Evolutionary conservation across 2,888 invertebrate genomes (phyloP), one percentile per base, ranked within the genome.

Genomic region (Coleophora flavipennella): DNA sequence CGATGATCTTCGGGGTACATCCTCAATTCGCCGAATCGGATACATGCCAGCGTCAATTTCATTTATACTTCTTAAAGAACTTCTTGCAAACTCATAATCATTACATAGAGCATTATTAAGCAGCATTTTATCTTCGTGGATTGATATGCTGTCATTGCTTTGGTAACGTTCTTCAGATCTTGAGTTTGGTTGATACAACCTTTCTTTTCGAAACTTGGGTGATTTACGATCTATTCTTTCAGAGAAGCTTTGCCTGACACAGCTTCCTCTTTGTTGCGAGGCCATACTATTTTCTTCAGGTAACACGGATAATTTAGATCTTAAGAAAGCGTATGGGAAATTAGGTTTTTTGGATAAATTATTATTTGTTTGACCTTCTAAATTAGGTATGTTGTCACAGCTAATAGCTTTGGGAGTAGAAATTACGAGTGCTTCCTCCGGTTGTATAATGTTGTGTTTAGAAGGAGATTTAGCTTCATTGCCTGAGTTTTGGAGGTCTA

Each of bases 291-390:
- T 89, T 70, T 92, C 92, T 73, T 92, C 92, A 1, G 92, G 92
- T 46, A 93, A 73, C 33, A 92, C 92, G 8, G 92, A 91, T 34
- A 93, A 72, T 50, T 91, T 90, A 0, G 92, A 93, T 43, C 93
- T 87, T 20, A 92, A 74, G 62, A 92, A 93, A 2, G 92, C 92
- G 59, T 92, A 92, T 0, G 92, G 92, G 53, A 92, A 92, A 54
- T 89, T 90, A 1, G 88, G 88, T 46, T 90, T 89, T 52, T 89
- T 88, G 48, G 77, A 73, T 36, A 83, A 75, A 36, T 74, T 66
- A 47, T 85, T 86, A 44, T 67, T 80, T 28, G 67, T 62, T 63
- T 72, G 80, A 27, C 73, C 75, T 46, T 88, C 88, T 49, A 89
- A 75, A 57, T 87, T 88, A 42, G 89, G 88, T 56, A 91, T 90